phyloP scores from a whole-genome alignment of 2,888 invertebrate species.

The Patella caerulea region DNA sequence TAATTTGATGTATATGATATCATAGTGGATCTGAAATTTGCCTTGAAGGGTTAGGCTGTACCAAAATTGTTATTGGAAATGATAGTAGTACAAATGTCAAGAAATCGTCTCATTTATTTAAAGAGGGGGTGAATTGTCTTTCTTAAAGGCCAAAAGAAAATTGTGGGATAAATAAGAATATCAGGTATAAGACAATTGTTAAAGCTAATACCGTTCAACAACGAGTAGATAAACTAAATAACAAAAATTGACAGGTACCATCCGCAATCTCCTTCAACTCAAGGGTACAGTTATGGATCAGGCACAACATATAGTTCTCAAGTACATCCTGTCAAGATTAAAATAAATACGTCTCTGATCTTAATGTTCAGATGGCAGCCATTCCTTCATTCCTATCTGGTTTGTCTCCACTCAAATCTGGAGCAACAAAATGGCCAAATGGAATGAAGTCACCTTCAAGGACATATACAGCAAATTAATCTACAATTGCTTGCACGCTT shows the following conservation, averaged over 20 bases:
- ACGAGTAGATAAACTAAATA: background rate
- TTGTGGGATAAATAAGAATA: background rate
- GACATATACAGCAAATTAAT: too few species aligned
- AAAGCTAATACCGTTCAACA: background rate
- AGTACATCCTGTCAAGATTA: too few species aligned
- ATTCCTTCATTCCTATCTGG: background rate
- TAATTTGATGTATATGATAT: too few species aligned
- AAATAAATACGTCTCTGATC: too few species aligned
- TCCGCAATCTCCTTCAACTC: conserved; percentile 1
- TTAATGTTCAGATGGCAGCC: background rate
- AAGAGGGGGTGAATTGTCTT: background rate
- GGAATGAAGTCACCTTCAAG: background rate
- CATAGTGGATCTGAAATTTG: too few species aligned
- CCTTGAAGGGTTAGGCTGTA: too few species aligned
- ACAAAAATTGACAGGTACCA: conserved; percentile 1
- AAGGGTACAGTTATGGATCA: background rate
- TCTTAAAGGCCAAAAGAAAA: background rate
- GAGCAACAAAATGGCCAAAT: background rate
- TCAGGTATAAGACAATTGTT: background rate
- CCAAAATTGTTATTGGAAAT: too few species aligned
- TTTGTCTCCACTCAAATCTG: too few species aligned
- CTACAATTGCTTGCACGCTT: too few species aligned
- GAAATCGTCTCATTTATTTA: background rate
- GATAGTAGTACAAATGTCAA: background rate
- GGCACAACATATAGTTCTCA: too few species aligned